These are phyloP conservation scores for Poeciliopsis paucimaculata DNA, from an alignment of 2,797 vertebrate species.

Conservation along the genomic window DNA sequence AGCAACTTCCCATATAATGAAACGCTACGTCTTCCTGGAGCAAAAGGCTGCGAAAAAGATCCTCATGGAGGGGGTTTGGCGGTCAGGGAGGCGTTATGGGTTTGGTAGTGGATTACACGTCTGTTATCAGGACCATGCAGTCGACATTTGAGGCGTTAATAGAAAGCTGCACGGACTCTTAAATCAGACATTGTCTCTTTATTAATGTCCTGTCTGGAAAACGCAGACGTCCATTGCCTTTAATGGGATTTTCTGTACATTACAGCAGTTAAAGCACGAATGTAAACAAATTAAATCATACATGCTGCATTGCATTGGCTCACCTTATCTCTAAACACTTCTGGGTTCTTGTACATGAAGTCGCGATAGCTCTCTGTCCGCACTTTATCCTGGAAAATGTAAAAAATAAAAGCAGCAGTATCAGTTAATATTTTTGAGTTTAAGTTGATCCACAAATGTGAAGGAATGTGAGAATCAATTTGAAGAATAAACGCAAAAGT, in stretches of 20 bases:
- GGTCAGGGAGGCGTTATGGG: slow-evolving; percentile 18
- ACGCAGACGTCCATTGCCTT: slow-evolving; percentile 7
- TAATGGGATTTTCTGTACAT: slow-evolving; percentile 21
- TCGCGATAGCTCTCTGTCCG: slow-evolving; percentile 93
- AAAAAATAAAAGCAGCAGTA: background rate
- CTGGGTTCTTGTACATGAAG: slow-evolving; percentile 91
- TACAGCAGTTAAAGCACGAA: background rate
- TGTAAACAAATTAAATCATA: slow-evolving; percentile 28
- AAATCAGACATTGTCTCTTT: slow-evolving; percentile 72
- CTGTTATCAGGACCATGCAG: slow-evolving; percentile 86
- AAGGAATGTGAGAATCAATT: background rate
- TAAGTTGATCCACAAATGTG: background rate
- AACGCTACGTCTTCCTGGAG: slow-evolving; percentile 68
- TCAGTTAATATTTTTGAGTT: background rate
- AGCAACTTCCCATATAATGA: slow-evolving; percentile 78
- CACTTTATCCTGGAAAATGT: slow-evolving; percentile 87
- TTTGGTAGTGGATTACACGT: slow-evolving; percentile 42
- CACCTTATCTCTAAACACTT: slow-evolving; percentile 96
- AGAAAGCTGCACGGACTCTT: slow-evolving; percentile 73
- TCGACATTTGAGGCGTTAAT: slow-evolving; percentile 73
- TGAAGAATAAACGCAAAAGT: background rate
- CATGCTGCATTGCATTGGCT: slow-evolving; percentile 48
- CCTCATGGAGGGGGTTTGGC: background rate
- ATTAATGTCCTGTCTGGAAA: slow-evolving; percentile 45
- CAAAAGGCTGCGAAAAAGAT: slow-evolving; percentile 53